These are phyloP conservation scores for Tretioscincus oriximinensis DNA, from an alignment of 2,113 vertebrate species.

Conservation along the genomic window DNA sequence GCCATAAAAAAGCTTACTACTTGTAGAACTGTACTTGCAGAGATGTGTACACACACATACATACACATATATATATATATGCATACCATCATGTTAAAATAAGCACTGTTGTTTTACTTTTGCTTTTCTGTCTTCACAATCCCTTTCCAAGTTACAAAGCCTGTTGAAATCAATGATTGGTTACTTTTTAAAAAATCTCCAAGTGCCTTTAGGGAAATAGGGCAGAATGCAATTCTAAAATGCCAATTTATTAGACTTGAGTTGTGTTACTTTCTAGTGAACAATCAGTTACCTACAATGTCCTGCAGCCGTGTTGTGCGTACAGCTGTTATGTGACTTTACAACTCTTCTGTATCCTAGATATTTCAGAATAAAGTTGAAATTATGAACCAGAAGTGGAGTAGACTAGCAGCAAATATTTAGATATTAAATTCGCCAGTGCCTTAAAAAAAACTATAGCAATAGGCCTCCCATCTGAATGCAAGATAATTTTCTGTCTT, in stretches of 20 bases:
- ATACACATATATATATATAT: not conserved
- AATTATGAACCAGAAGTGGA: slow-evolving; percentile 24
- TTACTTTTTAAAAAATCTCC: slow-evolving; percentile 32
- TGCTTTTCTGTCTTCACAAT: not conserved
- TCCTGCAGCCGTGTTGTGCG: slow-evolving; percentile 26
- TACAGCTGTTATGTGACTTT: slow-evolving; percentile 6
- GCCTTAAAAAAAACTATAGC: slow-evolving; percentile 45
- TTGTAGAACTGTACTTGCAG: not conserved
- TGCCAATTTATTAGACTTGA: slow-evolving; percentile 9
- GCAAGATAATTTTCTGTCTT: slow-evolving; percentile 8
- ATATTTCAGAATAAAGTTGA: slow-evolving; percentile 1
- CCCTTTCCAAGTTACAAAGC: slow-evolving; percentile 6
- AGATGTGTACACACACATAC: not conserved
- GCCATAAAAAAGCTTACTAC: not conserved
- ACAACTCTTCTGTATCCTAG: slow-evolving; percentile 16
- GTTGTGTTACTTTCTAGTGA: slow-evolving; percentile 31
- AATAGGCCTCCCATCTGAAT: slow-evolving; percentile 12
- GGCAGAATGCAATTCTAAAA: slow-evolving; percentile 4
- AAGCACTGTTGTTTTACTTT: not conserved
- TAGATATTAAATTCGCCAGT: slow-evolving; percentile 27
- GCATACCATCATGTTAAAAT: not conserved
- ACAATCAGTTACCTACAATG: not conserved
- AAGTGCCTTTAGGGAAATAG: slow-evolving; percentile 45
- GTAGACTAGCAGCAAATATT: slow-evolving; percentile 22
- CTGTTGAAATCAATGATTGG: slow-evolving; percentile 33